Base-by-base conservation (phyloP, 2,888 invertebrate genomes). In the Agrotis exclamationis region DNA sequence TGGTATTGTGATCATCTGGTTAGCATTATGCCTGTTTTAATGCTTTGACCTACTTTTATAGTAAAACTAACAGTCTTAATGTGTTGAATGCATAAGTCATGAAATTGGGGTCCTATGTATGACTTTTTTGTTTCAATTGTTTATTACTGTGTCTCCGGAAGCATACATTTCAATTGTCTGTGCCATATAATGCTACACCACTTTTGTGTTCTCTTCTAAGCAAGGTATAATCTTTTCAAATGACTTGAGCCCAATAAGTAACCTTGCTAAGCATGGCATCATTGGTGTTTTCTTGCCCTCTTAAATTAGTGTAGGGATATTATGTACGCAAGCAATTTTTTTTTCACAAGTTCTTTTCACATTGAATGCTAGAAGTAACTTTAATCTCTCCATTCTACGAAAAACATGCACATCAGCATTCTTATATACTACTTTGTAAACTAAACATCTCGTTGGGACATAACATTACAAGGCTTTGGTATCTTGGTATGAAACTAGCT, bases 11-110 rank as follows among this genome's bases (percentile, higher is more conserved):
- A 39, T 65, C 47, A 77, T 66, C 22, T 69, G 53, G 22, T 59
- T 50, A 78, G 50, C 39, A 67, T 78, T 71, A 67, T 62, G 53
- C 82, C 74, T 63, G 18, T 78, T 65, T 70, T 13, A 50, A 57
- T 67, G 11, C 45, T 48, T 67, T 82, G 79, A 79, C 79, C 79
- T 67, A 82, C 63, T 64, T 78, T 16, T 20, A 9, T 11, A 24
- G 28, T 51, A n/a, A 56, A 63, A 82, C 20, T 63, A 28, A 60
- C 45, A 51, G 13, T 60, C 9, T 33, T 22, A 53, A 76, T 50
- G 24, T 47, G 18, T 63, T 63, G 22, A 76, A 69, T 63, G 20
- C 9, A 20, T 56, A 28, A 6, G 11, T 33, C 56, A 51, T 22
- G 1, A 47, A 22, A 6, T 22, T 57, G 5, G 7, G 9, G 39